Evolutionary conservation across 2,888 invertebrate genomes (phyloP).

Genomic region (Bhutanitis thaidina): DNA sequence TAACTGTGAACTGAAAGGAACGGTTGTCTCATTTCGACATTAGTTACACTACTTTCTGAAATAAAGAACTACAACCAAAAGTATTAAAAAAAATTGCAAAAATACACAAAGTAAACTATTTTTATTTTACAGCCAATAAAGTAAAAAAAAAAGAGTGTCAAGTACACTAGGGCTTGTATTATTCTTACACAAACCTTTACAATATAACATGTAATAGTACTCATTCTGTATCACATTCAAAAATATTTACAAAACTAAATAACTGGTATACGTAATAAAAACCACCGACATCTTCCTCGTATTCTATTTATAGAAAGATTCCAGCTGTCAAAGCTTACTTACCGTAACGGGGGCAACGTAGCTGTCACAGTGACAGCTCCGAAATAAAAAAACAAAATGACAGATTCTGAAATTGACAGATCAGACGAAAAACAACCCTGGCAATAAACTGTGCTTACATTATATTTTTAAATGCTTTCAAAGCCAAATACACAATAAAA

Average conservation of each 20-base stretch:
- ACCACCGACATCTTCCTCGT: background rate
- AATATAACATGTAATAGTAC: background rate
- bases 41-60: too few species aligned
- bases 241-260: conserved; percentile 22
- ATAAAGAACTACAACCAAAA: too few species aligned
- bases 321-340: conserved; percentile 1
- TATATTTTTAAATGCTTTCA: background rate
- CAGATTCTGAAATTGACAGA: background rate
- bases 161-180: background rate
- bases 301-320: background rate
- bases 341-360: background rate
- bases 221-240: conserved; percentile 17
- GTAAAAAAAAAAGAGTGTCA: background rate
- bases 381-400: background rate
- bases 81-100: too few species aligned
- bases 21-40: too few species aligned
- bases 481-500: background rate
- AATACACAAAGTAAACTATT: too few species aligned
- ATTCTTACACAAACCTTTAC: background rate
- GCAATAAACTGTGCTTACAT: background rate
- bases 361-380: conserved; percentile 6
- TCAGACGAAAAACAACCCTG: background rate
- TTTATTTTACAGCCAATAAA: too few species aligned
- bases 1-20: too few species aligned
- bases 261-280: conserved; percentile 16